A percentile compares a stretch with the other conserved stretches of the same genome.
Conservation (phyloP, 2,888 invertebrate species). For the Eupithecia subfuscata region DNA sequence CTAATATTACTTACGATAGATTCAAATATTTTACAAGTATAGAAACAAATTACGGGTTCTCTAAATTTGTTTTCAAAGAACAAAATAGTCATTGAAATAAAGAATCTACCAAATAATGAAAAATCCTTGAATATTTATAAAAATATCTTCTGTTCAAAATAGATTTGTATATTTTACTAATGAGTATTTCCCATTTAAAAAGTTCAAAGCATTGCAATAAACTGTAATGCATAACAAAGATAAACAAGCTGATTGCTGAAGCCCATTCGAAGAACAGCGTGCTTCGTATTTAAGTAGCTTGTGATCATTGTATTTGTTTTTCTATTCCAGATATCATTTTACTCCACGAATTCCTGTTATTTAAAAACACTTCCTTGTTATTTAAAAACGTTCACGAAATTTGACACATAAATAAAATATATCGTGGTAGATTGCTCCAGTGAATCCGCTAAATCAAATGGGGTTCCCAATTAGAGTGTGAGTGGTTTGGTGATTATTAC, state of each 20-base stretch:
- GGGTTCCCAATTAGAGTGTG: not conserved
- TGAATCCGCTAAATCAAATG: not conserved
- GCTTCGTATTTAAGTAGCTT: not conserved
- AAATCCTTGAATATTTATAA: not conserved
- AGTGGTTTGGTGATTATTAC: not conserved
- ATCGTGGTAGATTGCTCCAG: too few species aligned
- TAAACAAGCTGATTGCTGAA: slow-evolving; percentile 45
- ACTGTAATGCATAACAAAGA: slow-evolving; percentile 52
- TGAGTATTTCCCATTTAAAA: slow-evolving; percentile 46
- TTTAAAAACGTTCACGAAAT: not conserved
- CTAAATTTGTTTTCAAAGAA: not conserved
- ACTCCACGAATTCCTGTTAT: not conserved
- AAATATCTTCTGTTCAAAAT: slow-evolving; percentile 1
- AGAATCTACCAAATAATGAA: not conserved
- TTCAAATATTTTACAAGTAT: too few species aligned
- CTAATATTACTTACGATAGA: too few species aligned
- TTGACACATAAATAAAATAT: not conserved
- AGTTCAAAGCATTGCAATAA: slow-evolving; percentile 52
- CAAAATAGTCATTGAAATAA: not conserved
- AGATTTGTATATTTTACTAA: slow-evolving; percentile 45
- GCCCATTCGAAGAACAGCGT: slow-evolving; percentile 9
- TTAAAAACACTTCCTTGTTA: too few species aligned
- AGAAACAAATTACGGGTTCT: too few species aligned
- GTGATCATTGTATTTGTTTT: not conserved
- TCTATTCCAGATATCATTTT: not conserved